phyloP scores from a whole-genome alignment of 2,888 invertebrate genomes.

The Cryptocheilus praepositus region DNA sequence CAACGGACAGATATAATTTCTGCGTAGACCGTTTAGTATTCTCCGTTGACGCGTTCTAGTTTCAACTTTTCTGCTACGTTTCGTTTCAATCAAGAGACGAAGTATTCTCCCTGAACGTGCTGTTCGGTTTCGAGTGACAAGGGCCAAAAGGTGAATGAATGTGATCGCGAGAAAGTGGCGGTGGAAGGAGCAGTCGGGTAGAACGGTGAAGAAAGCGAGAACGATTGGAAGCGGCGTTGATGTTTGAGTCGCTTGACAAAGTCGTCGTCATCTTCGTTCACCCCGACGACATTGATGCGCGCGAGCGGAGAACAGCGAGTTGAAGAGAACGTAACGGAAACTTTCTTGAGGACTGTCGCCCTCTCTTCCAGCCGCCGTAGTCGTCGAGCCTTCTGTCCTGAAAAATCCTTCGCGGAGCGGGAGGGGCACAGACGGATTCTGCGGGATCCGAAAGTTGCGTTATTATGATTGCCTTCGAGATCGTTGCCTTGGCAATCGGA shows the following conservation, averaged over 20 bases:
- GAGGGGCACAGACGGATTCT: constrained; percentile 10
- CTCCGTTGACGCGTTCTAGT: no score
- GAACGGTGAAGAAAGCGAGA: no score
- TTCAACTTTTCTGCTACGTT: not conserved
- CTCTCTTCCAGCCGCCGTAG: not conserved
- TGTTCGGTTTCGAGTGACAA: not conserved
- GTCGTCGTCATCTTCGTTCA: constrained; percentile 18
- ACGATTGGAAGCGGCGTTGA: constrained; percentile 24
- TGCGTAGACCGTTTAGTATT: no score
- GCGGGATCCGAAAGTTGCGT: not conserved
- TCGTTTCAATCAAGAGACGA: constrained; percentile 26
- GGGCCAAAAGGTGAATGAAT: constrained; percentile 28
- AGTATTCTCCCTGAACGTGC: constrained; percentile 13
- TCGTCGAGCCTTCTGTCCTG: not conserved
- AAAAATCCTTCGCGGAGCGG: constrained; percentile 25
- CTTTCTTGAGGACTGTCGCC: not conserved
- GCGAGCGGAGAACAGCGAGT: constrained; percentile 36
- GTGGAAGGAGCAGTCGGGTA: constrained; percentile 3
- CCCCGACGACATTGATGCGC: constrained; percentile 37
- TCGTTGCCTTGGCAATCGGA: no score
- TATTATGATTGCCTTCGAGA: not conserved
- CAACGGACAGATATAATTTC: no score
- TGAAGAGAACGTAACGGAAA: constrained; percentile 36
- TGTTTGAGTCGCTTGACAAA: not conserved
- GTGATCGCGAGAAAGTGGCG: constrained; percentile 5